Evolutionary conservation across 2,113 vertebrate species (phyloP), one percentile per base, ranked within the genome.

Genomic region (Seriola dumerili): DNA sequence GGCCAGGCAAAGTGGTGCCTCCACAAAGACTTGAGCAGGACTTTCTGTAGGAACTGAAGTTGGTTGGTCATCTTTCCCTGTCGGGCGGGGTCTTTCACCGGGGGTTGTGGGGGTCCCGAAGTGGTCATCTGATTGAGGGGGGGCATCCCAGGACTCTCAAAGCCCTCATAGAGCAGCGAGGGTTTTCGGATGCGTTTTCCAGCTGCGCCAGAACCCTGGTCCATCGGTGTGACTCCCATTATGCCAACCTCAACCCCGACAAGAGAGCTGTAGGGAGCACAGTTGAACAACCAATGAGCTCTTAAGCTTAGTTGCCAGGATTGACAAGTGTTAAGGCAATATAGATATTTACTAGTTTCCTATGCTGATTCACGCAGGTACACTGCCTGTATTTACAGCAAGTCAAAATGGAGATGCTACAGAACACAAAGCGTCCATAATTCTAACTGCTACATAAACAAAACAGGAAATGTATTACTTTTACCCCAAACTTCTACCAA

Each of bases 1-100:
- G 97, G 97, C 97, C 97, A 99, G 0, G 97, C 97, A 10, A 98
- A 99, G 90, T 98, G 97, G 34, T 99, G 97, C 36, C 98, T 96
- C 97, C 97, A 99, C 13, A 99, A 81, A 0, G 97, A 97, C 81
- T 98, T 98, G 91, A 98, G 96, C 62, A 98, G 92, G 80, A 96
- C 96, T 72, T 97, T 99, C 92, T 97, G 97, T 57, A 99, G 95
- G 76, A 98, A 99, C 85, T 97, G 97, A 14, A 99, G 93, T 78
- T 99, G 97, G 89, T 99, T 99, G 70, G 97, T 99, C 85, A 97
- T 93, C 63, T 96, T 92, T 4, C 97, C 97, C 0, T 93, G 97
- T 1, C 97, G 96, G 80, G 87, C 95, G 11, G 96, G 95, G 73
- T 98, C 97, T 67, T 94, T 95, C 14, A 97, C 96, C 5, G 95